Percentiles rank a stretch among this genome's conserved stretches.
These are phyloP conservation scores for Siniperca undulata DNA, from an alignment of 2,797 vertebrate species.

Conservation along the genomic window DNA sequence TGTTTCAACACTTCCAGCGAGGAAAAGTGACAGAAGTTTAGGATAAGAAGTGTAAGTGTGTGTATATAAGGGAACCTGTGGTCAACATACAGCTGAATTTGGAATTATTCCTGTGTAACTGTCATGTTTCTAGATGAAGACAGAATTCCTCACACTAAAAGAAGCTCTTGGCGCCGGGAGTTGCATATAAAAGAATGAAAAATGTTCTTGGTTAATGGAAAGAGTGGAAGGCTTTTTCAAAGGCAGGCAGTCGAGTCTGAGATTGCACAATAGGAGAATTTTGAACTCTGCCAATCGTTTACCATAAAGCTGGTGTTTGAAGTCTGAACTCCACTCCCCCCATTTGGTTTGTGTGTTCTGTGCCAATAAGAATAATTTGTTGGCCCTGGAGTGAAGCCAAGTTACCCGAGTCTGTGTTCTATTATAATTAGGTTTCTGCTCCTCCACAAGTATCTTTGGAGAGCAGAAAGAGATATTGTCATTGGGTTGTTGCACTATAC, in stretches of 20 bases:
- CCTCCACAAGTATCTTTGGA: slow-evolving; percentile 62
- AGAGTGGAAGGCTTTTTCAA: slow-evolving; percentile 63
- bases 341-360: slow-evolving; percentile 60
- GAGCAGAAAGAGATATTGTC: slow-evolving; percentile 42
- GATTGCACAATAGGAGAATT: slow-evolving; percentile 77
- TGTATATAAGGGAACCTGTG: background rate
- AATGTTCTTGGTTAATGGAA: slow-evolving; percentile 49
- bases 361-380: slow-evolving; percentile 77
- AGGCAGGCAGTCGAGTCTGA: slow-evolving; percentile 50
- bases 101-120: slow-evolving; percentile 30
- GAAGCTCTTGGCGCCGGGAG: slow-evolving; percentile 24
- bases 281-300: slow-evolving; percentile 76
- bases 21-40: slow-evolving; percentile 23
- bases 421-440: slow-evolving; percentile 76
- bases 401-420: slow-evolving; percentile 63
- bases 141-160: slow-evolving; percentile 12
- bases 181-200: slow-evolving; percentile 53
- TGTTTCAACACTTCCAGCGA: background rate
- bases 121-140: slow-evolving; percentile 34
- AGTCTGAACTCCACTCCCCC: slow-evolving; percentile 68
- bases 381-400: slow-evolving; percentile 71
- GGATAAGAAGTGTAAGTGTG: slow-evolving; percentile 32
- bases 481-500: slow-evolving; percentile 38
- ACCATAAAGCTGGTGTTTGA: slow-evolving; percentile 79
- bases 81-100: slow-evolving; percentile 18